These are phyloP conservation scores for Leguminivora glycinivorella DNA, from an alignment of 1,140 invertebrate genomes.

Conservation along the genomic window DNA sequence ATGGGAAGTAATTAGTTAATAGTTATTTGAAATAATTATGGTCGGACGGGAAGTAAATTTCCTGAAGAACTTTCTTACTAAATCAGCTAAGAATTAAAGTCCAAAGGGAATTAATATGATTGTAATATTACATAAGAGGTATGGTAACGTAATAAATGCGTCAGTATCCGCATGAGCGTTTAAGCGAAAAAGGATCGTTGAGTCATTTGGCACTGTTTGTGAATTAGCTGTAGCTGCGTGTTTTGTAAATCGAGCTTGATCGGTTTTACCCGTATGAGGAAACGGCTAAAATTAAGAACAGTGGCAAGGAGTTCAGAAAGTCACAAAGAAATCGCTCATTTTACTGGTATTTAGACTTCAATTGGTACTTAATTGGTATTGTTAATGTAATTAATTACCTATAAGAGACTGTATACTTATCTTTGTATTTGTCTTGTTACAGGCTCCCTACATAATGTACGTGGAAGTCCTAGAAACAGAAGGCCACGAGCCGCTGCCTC, in stretches of 20 bases:
- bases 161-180: background rate
- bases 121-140: background rate
- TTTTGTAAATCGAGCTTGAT: background rate
- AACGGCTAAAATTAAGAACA: background rate
- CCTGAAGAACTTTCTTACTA: no score
- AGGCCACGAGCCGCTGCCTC: constrained; percentile 82
- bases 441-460: constrained; percentile 98
- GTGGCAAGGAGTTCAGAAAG: no score
- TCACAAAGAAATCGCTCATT: no score
- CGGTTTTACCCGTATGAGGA: background rate
- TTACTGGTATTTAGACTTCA: background rate
- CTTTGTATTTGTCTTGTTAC: constrained; percentile 32
- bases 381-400: no score
- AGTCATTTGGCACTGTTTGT: constrained; percentile 2
- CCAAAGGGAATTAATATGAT: background rate
- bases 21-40: background rate
- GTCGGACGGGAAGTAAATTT: no score
- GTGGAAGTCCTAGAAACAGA: constrained; percentile 97
- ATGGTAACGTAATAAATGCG: background rate
- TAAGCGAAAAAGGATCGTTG: background rate
- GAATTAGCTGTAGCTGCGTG: background rate
- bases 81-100: no score
- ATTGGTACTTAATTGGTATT: no score
- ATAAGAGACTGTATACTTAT: no score
- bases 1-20: background rate